Percentiles rank a stretch among this genome's conserved stretches.
These are phyloP conservation scores for Theretra japonica DNA, from an alignment of 2,888 invertebrate species.

Conservation along the genomic window DNA sequence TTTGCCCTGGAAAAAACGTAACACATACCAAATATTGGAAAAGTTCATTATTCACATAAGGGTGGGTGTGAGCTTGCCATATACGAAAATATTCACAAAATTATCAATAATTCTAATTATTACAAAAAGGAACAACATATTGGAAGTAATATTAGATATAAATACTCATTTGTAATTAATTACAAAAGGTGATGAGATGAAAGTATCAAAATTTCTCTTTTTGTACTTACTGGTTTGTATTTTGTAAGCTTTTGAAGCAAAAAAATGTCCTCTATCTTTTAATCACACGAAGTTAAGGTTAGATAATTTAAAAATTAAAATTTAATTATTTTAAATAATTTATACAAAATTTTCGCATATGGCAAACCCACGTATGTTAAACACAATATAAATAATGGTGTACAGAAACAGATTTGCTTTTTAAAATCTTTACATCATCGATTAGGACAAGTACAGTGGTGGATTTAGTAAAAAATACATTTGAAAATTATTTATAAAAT, in stretches of 20 bases:
- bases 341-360: too few species aligned
- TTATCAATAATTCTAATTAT: neutral
- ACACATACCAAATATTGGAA: constrained; percentile 72
- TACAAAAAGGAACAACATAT: neutral
- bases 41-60: constrained; percentile 72
- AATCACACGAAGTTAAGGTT: too few species aligned
- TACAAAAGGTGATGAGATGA: too few species aligned
- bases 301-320: too few species aligned
- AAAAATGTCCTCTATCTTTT: too few species aligned
- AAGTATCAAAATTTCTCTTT: too few species aligned
- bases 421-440: constrained; percentile 61
- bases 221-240: too few species aligned
- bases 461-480: constrained; percentile 56
- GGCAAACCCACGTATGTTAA: constrained; percentile 38
- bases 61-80: constrained; percentile 30
- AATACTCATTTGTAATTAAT: too few species aligned
- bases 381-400: constrained; percentile 49
- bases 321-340: too few species aligned
- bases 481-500: constrained; percentile 59
- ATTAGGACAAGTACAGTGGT: constrained; percentile 50
- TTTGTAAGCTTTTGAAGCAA: too few species aligned
- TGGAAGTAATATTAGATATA: too few species aligned
- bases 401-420: constrained; percentile 61
- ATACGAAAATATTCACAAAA: constrained; percentile 36
- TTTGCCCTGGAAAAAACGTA: constrained; percentile 82